A percentile compares a stretch with the other conserved stretches of the same genome.
These are phyloP conservation scores for western clawed frog (Xenopus tropicalis) DNA, from an alignment of 2,113 vertebrate species.

Conservation along the genomic window DNA sequence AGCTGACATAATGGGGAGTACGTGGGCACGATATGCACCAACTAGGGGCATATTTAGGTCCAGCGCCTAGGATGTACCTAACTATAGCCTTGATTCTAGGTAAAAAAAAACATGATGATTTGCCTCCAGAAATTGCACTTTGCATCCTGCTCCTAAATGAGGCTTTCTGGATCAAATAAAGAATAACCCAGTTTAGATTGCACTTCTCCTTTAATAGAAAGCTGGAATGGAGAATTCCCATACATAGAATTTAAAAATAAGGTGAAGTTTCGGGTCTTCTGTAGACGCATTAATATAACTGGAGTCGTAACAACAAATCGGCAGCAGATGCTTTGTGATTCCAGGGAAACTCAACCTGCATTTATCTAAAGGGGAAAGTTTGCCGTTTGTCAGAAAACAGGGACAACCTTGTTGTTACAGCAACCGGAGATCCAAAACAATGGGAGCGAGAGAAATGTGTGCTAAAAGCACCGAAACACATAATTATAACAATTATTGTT, in stretches of 20 bases:
- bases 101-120: too few species aligned
- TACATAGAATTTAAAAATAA: not conserved
- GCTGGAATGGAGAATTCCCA: too few species aligned
- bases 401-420: slow-evolving; percentile 44
- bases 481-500: slow-evolving; percentile 47
- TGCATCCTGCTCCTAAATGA: too few species aligned
- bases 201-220: too few species aligned
- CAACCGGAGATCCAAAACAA: slow-evolving; percentile 37
- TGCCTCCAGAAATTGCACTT: too few species aligned
- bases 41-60: too few species aligned
- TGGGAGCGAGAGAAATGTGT: slow-evolving; percentile 38
- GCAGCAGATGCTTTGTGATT: slow-evolving; percentile 2
- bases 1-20: too few species aligned
- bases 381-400: slow-evolving; percentile 42
- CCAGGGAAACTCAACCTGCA: slow-evolving; percentile 7
- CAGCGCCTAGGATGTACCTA: too few species aligned
- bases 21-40: too few species aligned
- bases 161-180: too few species aligned
- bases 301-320: slow-evolving; percentile 5
- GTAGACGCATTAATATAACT: not conserved
- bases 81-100: too few species aligned
- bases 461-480: slow-evolving; percentile 41
- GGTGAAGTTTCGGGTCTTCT: not conserved
- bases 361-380: slow-evolving; percentile 26
- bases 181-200: too few species aligned